Percentiles rank a stretch among this genome's conserved stretches.
These are phyloP conservation scores for Nannoperca obscura DNA, from an alignment of 2,797 vertebrate genomes.

Conservation along the genomic window DNA sequence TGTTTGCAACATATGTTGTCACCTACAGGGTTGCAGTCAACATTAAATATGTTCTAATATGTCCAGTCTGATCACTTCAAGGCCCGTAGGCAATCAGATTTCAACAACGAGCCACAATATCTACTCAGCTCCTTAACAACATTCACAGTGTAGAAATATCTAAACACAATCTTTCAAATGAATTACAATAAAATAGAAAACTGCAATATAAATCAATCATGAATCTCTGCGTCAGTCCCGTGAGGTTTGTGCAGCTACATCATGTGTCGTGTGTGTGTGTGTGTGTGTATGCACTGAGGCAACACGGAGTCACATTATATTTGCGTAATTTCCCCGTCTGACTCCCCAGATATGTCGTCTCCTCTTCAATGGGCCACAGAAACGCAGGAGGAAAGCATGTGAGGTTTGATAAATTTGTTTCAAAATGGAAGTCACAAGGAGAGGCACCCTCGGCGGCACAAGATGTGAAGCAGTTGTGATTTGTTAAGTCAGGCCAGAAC, in stretches of 20 bases:
- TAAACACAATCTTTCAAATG: not conserved
- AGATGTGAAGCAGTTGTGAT: conserved; percentile 29
- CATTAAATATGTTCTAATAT: not conserved
- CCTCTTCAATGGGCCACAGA: not conserved
- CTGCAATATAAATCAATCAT: not conserved
- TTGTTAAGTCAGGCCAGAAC: conserved; percentile 10
- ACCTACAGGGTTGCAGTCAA: not conserved
- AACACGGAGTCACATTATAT: conserved; percentile 19
- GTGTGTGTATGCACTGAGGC: not conserved
- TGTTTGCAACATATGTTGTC: not conserved
- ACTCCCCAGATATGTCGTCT: not conserved
- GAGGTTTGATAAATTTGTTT: conserved; percentile 35
- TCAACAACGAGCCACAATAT: not conserved
- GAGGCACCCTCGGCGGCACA: not conserved
- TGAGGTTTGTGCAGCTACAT: not conserved
- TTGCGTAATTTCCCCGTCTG: not conserved
- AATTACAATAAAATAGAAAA: not conserved
- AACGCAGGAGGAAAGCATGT: not conserved
- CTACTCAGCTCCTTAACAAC: not conserved
- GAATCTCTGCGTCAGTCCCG: not conserved
- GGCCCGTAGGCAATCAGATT: not conserved
- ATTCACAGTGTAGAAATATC: not conserved
- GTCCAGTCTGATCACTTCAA: not conserved
- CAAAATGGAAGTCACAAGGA: conserved; percentile 19
- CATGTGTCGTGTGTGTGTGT: not conserved